Conservation (phyloP, 2,113 vertebrate species). For the Hippocampus mohnikei region DNA sequence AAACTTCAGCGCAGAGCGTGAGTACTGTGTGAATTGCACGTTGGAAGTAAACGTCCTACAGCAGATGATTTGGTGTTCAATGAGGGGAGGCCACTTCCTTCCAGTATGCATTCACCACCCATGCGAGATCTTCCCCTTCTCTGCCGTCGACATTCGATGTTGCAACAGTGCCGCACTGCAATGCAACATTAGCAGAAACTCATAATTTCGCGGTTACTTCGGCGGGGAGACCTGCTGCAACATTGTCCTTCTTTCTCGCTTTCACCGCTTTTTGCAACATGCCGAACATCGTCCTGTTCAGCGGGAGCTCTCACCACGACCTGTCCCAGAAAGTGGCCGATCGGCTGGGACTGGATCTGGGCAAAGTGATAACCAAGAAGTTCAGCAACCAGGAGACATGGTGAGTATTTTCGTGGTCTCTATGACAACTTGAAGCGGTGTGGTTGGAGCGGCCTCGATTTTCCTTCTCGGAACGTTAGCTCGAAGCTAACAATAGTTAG, state of each 20-base stretch:
- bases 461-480: constrained; percentile 31
- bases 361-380: constrained; percentile 91
- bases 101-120: neutral
- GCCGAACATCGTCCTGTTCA: constrained; percentile 80
- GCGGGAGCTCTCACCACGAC: constrained; percentile 78
- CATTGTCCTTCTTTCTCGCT: neutral
- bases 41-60: neutral
- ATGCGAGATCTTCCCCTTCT: constrained; percentile 31
- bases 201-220: constrained; percentile 9
- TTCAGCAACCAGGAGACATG: constrained; percentile 91
- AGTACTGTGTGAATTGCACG: no score
- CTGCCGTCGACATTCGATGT: constrained; percentile 11
- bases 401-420: constrained; percentile 48
- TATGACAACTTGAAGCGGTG: neutral
- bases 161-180: constrained; percentile 23
- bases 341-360: constrained; percentile 75
- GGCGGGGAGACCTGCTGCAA: constrained; percentile 17
- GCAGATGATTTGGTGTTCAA: constrained; percentile 25
- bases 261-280: constrained; percentile 40
- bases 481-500: constrained; percentile 61
- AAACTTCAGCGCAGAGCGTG: no score
- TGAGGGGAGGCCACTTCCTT: constrained; percentile 44
- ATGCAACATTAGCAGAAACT: constrained; percentile 49
- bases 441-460: neutral
- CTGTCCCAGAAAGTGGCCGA: constrained; percentile 78